phyloP scores from a whole-genome alignment of 2,888 invertebrate species.

The Epirrita christyi region DNA sequence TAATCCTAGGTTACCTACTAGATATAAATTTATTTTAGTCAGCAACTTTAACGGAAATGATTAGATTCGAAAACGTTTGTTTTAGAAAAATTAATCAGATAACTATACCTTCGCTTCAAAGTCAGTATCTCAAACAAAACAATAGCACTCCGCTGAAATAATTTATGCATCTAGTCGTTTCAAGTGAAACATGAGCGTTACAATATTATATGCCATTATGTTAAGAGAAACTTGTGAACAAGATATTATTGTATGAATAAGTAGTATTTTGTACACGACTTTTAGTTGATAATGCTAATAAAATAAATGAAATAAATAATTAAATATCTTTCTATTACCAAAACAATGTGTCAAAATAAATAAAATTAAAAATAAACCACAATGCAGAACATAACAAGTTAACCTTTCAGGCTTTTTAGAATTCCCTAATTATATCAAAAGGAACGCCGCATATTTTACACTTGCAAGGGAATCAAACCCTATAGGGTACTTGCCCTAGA shows the following conservation, averaged over 20 bases:
- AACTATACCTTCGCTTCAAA: neutral
- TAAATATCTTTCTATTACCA: constrained; percentile 17
- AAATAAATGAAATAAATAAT: constrained; percentile 10
- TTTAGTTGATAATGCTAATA: constrained; percentile 26
- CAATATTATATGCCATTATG: constrained; percentile 62
- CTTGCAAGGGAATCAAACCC: no score
- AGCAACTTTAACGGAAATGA: constrained; percentile 12
- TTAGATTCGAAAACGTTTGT: constrained; percentile 8
- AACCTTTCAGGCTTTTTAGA: no score
- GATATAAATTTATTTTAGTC: neutral
- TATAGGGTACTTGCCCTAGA: no score
- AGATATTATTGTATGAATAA: constrained; percentile 58
- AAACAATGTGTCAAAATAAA: constrained; percentile 4
- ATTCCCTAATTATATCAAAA: no score
- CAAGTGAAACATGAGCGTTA: constrained; percentile 37
- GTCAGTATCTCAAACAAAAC: constrained; percentile 3
- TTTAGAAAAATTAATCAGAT: neutral
- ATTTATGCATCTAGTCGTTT: constrained; percentile 37
- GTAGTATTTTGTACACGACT: constrained; percentile 78
- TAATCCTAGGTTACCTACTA: neutral
- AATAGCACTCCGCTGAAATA: constrained; percentile 3
- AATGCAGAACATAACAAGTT: no score
- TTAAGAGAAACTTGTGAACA: constrained; percentile 69
- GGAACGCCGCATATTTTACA: no score
- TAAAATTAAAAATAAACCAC: no score